Conservation (phyloP, 2,113 vertebrate species). For the Mesembrinibis cayennensis region DNA sequence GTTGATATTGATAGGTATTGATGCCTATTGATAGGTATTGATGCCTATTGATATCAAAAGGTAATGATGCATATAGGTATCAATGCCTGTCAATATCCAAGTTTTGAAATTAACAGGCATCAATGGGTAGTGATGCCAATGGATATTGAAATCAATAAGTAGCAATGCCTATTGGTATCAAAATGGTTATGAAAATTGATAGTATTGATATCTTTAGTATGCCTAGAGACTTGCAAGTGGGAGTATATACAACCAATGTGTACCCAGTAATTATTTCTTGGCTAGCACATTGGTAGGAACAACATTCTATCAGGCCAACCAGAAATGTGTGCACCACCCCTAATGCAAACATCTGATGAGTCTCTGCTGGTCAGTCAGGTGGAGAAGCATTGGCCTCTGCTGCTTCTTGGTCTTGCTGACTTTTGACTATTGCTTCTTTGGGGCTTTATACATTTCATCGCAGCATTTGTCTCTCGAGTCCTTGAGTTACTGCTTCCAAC, state of each 20-base stretch:
- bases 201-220: background rate
- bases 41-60: background rate
- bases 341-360: background rate
- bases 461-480: background rate
- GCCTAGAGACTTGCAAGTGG: background rate
- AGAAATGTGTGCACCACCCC: background rate
- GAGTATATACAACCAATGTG: background rate
- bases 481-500: background rate
- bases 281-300: background rate
- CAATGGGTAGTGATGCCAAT: background rate
- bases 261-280: background rate
- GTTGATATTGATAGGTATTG: background rate
- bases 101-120: background rate
- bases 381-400: background rate
- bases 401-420: background rate
- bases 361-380: background rate
- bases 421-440: background rate
- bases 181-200: background rate
- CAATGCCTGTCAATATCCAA: background rate
- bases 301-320: background rate
- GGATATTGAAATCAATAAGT: background rate
- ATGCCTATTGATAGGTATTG: background rate
- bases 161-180: background rate
- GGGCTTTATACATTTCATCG: background rate
- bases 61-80: background rate